Evolutionary conservation across 1,140 invertebrate species (phyloP), one percentile per base, ranked within the genome.

Genomic region (Drosophila kurseongensis): DNA sequence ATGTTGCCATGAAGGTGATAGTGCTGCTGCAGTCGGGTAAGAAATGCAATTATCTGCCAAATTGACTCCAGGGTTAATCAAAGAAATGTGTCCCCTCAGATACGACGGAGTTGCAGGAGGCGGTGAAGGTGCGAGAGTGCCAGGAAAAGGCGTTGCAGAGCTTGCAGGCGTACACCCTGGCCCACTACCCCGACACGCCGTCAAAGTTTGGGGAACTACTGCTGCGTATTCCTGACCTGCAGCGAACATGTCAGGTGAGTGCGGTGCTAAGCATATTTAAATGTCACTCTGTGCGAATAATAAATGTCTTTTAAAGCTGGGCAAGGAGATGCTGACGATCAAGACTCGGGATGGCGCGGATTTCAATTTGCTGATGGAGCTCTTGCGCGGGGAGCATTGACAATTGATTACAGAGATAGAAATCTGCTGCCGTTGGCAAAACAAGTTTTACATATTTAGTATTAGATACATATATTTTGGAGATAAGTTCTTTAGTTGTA

Each of bases 121-220:
- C 97, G 10, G 96, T 98, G 79, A 97, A 97, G 92, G 97, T 99
- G 38, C 94, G 97, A 57, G 96, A 96, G 29, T 98, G 97, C 36
- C 98, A 99, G 92, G 97, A 99, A 91, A 97, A 98, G 91, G 97
- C 98, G 23, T 93, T 98, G 35, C 97, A 98, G 91, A 97, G 98
- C 13, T 93, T 99, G 47, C 97, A 98, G 91, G 96, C 97, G 45
- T 99, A 99, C 92, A 98, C 98, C 0, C 94, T 96, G 50, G 95
- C 96, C 18, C 97, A 98, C 93, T 99, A 98, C 93, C 97, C 97
- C 8, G 96, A 98, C 78, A 95, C 96, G 92, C 97, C 97, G 44
- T 97, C 97, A 59, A 99, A 99, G 94, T 99, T 98, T 93, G 98
- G 98, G 16, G 98, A 99, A 93, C 93, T 99, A 12, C 93, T 99